Percentiles rank a stretch among this genome's conserved stretches.
Conservation (phyloP, 2,797 vertebrate genomes). For the Crenuchus spilurus region DNA sequence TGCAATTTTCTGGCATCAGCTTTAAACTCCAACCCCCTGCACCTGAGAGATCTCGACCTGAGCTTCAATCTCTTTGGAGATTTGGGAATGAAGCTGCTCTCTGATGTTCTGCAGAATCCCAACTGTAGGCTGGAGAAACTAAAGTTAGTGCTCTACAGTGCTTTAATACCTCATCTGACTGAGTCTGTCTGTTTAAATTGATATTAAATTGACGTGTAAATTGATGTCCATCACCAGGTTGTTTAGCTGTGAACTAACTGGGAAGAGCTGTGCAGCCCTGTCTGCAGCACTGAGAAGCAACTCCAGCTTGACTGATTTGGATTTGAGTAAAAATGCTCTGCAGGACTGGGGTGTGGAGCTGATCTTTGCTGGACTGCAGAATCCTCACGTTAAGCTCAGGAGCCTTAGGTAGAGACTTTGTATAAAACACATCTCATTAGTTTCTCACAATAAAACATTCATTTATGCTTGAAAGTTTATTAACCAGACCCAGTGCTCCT, state of each 20-base stretch:
- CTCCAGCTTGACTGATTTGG: slow-evolving; percentile 34
- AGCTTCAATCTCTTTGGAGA: slow-evolving; percentile 36
- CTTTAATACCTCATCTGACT: too few species aligned
- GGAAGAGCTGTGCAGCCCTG: slow-evolving; percentile 3
- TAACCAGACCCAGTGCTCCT: too few species aligned
- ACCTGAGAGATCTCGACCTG: slow-evolving; percentile 42
- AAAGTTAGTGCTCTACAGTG: slow-evolving; percentile 10
- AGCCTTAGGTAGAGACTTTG: slow-evolving; percentile 34
- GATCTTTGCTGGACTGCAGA: slow-evolving; percentile 23
- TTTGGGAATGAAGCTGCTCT: not conserved
- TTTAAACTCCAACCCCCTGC: slow-evolving; percentile 29
- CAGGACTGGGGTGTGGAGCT: slow-evolving; percentile 1
- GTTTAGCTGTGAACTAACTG: slow-evolving; percentile 27
- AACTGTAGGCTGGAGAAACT: slow-evolving; percentile 40
- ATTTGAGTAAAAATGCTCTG: slow-evolving; percentile 45
- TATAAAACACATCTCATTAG: not conserved
- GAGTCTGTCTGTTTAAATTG: too few species aligned
- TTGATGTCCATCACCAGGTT: slow-evolving; percentile 25
- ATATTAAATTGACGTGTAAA: not conserved
- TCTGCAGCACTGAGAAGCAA: slow-evolving; percentile 5
- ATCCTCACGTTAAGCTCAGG: slow-evolving; percentile 24
- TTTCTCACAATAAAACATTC: too few species aligned
- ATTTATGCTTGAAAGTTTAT: too few species aligned
- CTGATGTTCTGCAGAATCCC: not conserved
- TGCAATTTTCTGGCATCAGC: slow-evolving; percentile 18